Evolutionary conservation across 2,797 vertebrate genomes (phyloP), one percentile per base, ranked within the genome.

Genomic region (Rhabdophis nuchalis): DNA sequence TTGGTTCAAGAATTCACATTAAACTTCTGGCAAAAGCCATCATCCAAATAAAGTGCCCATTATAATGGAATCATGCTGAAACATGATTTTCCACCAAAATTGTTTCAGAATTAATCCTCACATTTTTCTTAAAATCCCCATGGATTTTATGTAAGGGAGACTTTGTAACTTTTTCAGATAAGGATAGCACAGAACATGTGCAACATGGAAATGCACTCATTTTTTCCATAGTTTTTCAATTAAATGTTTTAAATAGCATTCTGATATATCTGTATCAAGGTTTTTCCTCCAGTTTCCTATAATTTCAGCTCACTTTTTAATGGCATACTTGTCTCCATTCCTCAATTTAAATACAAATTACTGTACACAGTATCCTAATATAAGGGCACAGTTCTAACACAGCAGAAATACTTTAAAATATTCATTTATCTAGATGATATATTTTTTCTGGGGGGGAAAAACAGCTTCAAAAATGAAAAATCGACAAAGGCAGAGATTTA

Each of bases 401-500:
- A 41, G 32, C 68, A 77, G 32, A 23, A 41, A 41, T 77, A 41
- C 32, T 77, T 68, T 36, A 77, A 41, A 77, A 77, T 41, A 77
- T 20, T 41, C 68, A 41, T 77, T 77, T 41, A 32, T 36, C 64
- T 72, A 41, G 72, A 77, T 77, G 7, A 77, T 41, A 77, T 41
- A 41, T 77, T 77, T 77, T 91, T 12, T 36, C 25, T 25, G 82
- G 54, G 10, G 13, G 50, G 93, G 95, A 86, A 92, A 57, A 52
- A 10, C 77, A 52, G 86, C 82, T 86, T 87, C 61, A 77, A 77
- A 77, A 77, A 77, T 77, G 72, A 77, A 77, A 46, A 77, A 77
- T 41, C 11, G 20, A 61, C 32, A 68, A 87, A 88, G 56, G 64
- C 56, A 68, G 7, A 94, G 89, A 88, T 94, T 60, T 64, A 60